Evolutionary conservation across 1,140 invertebrate genomes (phyloP).

Genomic region (Meloidogyne exigua): DNA sequence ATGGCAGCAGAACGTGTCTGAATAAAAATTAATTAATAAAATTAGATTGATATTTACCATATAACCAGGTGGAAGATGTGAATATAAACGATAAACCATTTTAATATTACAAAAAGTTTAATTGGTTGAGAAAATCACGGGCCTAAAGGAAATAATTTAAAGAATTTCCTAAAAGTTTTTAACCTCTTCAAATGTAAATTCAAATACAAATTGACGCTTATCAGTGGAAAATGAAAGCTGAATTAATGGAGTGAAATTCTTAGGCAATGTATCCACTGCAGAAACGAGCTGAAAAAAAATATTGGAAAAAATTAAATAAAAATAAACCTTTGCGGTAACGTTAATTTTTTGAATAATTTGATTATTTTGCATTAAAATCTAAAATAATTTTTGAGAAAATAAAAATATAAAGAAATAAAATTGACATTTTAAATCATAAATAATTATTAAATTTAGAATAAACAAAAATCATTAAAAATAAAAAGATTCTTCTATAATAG

Average conservation of each 20-base stretch:
- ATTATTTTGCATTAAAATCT: neutral
- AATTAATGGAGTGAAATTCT: slow-evolving; percentile 25
- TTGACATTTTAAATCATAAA: too few relatives aligned
- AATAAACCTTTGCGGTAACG: neutral
- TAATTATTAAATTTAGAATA: neutral
- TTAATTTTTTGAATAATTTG: neutral
- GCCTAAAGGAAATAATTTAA: neutral
- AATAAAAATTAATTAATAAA: too few relatives aligned
- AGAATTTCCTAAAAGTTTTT: neutral
- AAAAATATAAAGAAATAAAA: neutral
- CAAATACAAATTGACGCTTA: slow-evolving; percentile 26
- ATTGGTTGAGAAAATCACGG: slow-evolving; percentile 2
- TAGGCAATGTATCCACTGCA: neutral
- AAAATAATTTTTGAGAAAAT: neutral
- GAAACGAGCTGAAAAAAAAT: neutral
- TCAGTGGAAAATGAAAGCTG: slow-evolving; percentile 34
- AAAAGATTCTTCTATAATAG: too few relatives aligned
- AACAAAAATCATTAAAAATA: neutral
- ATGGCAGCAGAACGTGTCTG: neutral
- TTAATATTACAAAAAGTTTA: neutral
- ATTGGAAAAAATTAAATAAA: neutral
- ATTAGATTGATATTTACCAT: neutral
- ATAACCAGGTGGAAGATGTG: slow-evolving; percentile 46
- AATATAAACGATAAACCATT: slow-evolving; percentile 34
- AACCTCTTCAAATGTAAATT: slow-evolving; percentile 39